Conservation (phyloP, 37 sponge, comb jelly and placozoan species). For the Chondrilla cf. caribensis region DNA sequence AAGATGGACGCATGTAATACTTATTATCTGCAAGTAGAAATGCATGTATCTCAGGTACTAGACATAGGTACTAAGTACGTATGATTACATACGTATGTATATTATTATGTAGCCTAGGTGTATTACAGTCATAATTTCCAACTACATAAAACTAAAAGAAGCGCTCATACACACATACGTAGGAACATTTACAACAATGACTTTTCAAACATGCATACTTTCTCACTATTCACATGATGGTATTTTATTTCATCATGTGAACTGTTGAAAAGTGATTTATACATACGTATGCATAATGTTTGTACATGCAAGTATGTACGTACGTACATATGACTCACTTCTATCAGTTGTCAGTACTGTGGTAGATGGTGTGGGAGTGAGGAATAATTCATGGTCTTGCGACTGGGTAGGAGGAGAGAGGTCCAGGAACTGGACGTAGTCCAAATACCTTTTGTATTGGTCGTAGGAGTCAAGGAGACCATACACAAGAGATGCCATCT, state of each 20-base stretch:
- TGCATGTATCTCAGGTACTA: no score
- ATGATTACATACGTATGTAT: neutral
- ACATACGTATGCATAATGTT: neutral
- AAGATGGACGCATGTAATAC: no score
- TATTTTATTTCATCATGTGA: no score
- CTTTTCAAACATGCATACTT: no score
- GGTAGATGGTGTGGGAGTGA: conserved; percentile 3
- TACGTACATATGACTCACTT: neutral
- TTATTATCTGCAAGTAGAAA: no score
- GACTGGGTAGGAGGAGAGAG: conserved; percentile 13
- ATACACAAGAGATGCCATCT: conserved; percentile 46
- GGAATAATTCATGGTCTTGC: conserved; percentile 6
- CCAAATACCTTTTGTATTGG: conserved; percentile 64
- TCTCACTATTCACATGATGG: no score
- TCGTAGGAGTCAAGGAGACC: conserved; percentile 29
- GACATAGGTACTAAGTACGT: neutral
- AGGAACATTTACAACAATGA: no score
- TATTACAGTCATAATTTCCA: no score
- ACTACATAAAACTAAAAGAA: no score
- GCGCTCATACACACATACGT: conserved; percentile 1
- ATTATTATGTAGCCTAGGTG: no score
- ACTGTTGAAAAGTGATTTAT: neutral
- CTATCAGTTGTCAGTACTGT: conserved; percentile 1
- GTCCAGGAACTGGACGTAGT: conserved; percentile 27
- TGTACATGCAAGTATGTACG: neutral